phyloP scores from a whole-genome alignment of 2,797 vertebrate genomes.

The Sebastes iracundus region DNA sequence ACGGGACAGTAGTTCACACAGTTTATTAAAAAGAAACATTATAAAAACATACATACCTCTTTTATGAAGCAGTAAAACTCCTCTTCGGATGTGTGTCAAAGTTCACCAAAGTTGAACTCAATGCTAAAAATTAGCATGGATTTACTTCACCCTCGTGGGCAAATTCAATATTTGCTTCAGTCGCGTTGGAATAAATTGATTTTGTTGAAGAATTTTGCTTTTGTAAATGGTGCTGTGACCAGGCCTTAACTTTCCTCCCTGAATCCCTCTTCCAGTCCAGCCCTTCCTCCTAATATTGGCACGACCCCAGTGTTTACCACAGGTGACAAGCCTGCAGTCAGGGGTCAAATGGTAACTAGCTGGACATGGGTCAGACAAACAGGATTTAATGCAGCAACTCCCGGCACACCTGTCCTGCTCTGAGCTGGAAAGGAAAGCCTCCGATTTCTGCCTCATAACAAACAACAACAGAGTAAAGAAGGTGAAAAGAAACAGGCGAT shows the following conservation, averaged over 20 bases:
- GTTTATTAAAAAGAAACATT: not conserved
- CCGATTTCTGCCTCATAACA: conserved; percentile 45
- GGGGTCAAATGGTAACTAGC: conserved; percentile 44
- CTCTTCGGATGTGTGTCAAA: not conserved
- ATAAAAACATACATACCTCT: not conserved
- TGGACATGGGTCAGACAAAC: conserved; percentile 32
- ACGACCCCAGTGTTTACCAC: conserved; percentile 34
- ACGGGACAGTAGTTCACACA: not conserved
- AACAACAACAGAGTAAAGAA: conserved; percentile 6
- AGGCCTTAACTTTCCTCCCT: not conserved
- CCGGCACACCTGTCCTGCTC: conserved; percentile 7
- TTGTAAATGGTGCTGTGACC: not conserved
- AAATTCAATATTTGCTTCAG: not conserved
- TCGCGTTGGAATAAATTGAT: not conserved
- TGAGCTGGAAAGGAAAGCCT: conserved; percentile 14
- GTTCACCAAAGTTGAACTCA: not conserved
- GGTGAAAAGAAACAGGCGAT: conserved; percentile 41
- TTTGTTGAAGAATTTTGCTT: not conserved
- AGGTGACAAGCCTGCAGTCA: conserved; percentile 38
- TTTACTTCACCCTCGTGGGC: not conserved
- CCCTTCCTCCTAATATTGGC: not conserved
- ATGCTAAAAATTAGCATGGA: too few species aligned
- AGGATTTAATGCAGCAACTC: conserved; percentile 36
- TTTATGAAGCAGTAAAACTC: not conserved
- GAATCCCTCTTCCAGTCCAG: not conserved